Conservation (phyloP, 2,113 vertebrate species). For the Phylloscopus trochilus region DNA sequence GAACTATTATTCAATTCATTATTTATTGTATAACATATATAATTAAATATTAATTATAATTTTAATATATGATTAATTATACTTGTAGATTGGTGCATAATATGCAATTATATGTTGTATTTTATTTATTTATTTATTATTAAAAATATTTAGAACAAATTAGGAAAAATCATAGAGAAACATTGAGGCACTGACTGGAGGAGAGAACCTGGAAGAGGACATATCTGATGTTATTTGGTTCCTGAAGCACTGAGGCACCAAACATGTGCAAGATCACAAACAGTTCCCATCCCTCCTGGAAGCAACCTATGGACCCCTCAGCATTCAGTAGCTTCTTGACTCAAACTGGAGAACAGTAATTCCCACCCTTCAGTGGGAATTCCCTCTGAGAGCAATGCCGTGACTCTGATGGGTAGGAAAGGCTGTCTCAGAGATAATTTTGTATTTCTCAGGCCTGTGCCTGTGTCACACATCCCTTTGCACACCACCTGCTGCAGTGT, state of each 20-base stretch:
- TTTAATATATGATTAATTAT: background rate
- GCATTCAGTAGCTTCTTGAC: background rate
- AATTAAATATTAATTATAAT: background rate
- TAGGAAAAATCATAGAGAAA: background rate
- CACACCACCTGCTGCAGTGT: background rate
- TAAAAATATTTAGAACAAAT: background rate
- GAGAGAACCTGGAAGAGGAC: background rate
- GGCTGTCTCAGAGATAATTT: background rate
- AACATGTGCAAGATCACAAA: background rate
- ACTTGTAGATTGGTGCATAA: too few species aligned
- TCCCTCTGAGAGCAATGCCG: background rate
- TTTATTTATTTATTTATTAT: background rate
- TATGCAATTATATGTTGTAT: background rate
- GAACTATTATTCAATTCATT: background rate
- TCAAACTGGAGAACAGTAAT: background rate
- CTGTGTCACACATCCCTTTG: background rate
- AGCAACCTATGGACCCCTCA: background rate
- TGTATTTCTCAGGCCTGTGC: background rate
- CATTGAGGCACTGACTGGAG: background rate
- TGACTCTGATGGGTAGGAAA: background rate
- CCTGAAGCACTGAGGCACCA: background rate
- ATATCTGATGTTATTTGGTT: fast-evolving
- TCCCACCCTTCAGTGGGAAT: background rate
- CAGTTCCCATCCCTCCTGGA: background rate
- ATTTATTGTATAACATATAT: background rate